Evolutionary conservation across 2,797 vertebrate genomes (phyloP).

Genomic region (Galagoides demidoff): DNA sequence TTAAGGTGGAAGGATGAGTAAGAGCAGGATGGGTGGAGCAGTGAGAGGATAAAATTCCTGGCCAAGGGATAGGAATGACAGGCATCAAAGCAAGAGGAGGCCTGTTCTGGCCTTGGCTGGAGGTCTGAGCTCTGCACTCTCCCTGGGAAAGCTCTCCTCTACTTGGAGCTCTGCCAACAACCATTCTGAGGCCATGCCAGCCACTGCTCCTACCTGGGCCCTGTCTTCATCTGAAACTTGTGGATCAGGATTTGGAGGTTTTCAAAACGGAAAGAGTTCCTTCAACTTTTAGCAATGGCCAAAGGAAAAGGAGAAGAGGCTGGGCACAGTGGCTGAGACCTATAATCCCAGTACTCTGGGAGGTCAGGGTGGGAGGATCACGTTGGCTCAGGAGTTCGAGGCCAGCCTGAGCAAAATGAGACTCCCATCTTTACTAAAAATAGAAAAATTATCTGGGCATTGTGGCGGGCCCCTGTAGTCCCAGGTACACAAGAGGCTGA

Average conservation of each 20-base stretch:
- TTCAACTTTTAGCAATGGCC: background rate
- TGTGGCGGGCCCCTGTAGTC: too few relatives aligned
- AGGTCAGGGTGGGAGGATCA: too few relatives aligned
- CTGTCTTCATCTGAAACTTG: background rate
- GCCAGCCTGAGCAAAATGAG: too few relatives aligned
- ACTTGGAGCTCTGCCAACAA: constrained; percentile 26
- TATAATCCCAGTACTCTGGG: too few relatives aligned
- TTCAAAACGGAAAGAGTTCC: background rate
- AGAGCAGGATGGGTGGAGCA: constrained; percentile 32
- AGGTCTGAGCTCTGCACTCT: constrained; percentile 8
- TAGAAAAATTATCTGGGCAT: too few relatives aligned
- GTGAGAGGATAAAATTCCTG: background rate
- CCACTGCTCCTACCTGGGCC: background rate
- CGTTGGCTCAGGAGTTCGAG: too few relatives aligned
- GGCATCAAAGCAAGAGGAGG: constrained; percentile 58
- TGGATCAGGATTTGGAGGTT: background rate
- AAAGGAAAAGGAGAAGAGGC: background rate
- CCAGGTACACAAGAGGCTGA: too few relatives aligned
- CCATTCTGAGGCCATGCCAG: background rate
- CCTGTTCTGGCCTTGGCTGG: constrained; percentile 62
- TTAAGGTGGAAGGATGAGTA: background rate
- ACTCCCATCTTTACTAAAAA: too few relatives aligned
- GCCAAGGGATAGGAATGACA: constrained; percentile 22
- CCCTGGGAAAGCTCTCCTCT: constrained; percentile 41
- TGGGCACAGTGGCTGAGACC: too few relatives aligned